Evolutionary conservation across 2,888 invertebrate species (phyloP), one percentile per base, ranked within the genome.

Genomic region (Omphaloscelis lunosa): DNA sequence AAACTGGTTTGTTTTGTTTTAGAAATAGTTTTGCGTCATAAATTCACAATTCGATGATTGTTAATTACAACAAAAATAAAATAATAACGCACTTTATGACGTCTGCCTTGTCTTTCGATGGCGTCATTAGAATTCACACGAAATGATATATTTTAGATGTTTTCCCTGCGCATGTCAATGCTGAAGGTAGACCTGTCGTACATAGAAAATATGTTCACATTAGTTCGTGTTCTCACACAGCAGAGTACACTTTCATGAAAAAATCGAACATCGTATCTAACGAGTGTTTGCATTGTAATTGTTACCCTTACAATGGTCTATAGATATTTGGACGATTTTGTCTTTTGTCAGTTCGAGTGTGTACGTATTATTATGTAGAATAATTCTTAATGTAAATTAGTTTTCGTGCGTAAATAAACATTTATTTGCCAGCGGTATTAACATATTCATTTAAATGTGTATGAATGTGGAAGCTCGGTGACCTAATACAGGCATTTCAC

Each of bases 391-490:
- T 94, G 93, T 93, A 93, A 95, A 94, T 94, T 85, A 86, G 89
- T 89, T 87, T 61, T 89, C 88, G 92, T 90, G 87, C 92, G 91
- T 94, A 94, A 93, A 93, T 93, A 91, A 92, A 90, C 89, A 91
- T 92, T 92, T 93, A 94, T 94, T 94, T 91, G 93, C 93, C 89
- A 90, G 90, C 86, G 82, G 86, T 90, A 95, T 96, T 96, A 93
- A 90, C 96, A 96, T 96, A 96, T 93, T 93, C 92, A 95, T 95
- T 94, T 92, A 92, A 93, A 93, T 94, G 92, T 94, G 92, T 93
- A 92, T 92, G 90, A 91, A 93, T 90, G 89, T 92, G 90, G 87
- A 90, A 92, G 91, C 90, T 89, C 90, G 86, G 89, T 93, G 95
- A 94, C 94, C 94, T 89, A 93, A 90, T 92, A 89, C 92, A 91